Conservation (phyloP, 2,888 invertebrate genomes). For the Perithous albicinctus region DNA sequence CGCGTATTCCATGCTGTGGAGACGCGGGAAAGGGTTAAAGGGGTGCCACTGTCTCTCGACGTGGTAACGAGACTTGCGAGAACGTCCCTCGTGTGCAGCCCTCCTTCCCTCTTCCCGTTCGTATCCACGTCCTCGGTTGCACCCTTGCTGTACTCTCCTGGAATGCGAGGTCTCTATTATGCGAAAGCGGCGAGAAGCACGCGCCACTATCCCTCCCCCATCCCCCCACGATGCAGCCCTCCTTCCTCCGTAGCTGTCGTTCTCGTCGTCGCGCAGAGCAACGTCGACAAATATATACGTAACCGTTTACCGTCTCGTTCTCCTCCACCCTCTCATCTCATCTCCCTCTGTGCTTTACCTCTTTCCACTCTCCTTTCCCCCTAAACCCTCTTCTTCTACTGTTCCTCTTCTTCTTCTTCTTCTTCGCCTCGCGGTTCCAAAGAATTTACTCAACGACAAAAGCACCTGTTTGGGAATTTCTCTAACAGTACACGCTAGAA, state of each 20-base stretch:
- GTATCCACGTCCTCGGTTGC: neutral
- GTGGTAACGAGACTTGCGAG: constrained; percentile 61
- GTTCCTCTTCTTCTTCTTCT: neutral
- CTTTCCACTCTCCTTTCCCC: neutral
- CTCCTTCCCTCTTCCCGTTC: neutral
- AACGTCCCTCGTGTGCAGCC: constrained; percentile 44
- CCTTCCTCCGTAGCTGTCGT: constrained; percentile 24
- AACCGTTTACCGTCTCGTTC: constrained; percentile 43
- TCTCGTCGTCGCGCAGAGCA: constrained; percentile 23
- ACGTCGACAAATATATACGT: constrained; percentile 47
- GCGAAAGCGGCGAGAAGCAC: constrained; percentile 50
- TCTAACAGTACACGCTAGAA: neutral
- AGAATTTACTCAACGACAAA: constrained; percentile 30
- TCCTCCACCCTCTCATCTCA: neutral
- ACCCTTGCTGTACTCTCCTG: constrained; percentile 36
- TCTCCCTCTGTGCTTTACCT: neutral
- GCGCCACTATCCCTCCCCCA: constrained; percentile 46
- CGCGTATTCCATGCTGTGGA: constrained; percentile 50
- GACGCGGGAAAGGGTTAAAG: constrained; percentile 19
- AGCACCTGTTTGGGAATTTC: constrained; percentile 30
- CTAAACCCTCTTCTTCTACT: neutral
- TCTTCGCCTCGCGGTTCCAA: constrained; percentile 12
- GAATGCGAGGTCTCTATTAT: constrained; percentile 64
- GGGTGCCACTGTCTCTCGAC: constrained; percentile 40
- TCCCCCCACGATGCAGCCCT: constrained; percentile 29